Evolutionary conservation across 2,888 invertebrate genomes (phyloP).

Genomic region (Marasmarcha lunaedactyla): DNA sequence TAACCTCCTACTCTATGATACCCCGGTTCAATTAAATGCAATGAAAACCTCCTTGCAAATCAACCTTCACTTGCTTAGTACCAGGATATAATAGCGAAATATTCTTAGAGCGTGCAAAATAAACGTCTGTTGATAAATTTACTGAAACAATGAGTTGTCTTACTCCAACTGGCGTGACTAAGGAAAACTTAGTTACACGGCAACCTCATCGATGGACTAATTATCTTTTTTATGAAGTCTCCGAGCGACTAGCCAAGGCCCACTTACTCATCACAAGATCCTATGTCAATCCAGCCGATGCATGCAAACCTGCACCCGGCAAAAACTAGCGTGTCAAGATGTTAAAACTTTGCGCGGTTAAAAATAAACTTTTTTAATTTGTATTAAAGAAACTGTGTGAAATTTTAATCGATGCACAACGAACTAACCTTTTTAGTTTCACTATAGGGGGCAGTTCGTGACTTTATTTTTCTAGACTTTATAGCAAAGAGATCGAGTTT

Average conservation of each 20-base stretch:
- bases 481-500: constrained; percentile 40
- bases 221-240: constrained; percentile 55
- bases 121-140: constrained; percentile 46
- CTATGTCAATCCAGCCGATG: constrained; percentile 48
- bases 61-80: not conserved
- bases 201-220: constrained; percentile 50
- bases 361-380: constrained; percentile 29
- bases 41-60: not conserved
- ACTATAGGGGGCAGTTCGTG: not conserved
- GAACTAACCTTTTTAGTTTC: constrained; percentile 39
- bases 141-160: constrained; percentile 56
- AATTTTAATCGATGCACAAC: constrained; percentile 30
- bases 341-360: constrained; percentile 29
- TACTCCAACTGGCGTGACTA: constrained; percentile 49
- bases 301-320: constrained; percentile 47
- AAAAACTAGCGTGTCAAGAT: constrained; percentile 48
- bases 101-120: constrained; percentile 19
- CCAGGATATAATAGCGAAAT: constrained; percentile 25
- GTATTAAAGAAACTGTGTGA: constrained; percentile 17
- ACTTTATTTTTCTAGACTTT: not conserved
- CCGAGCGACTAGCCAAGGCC: constrained; percentile 56
- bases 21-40: constrained; percentile 27
- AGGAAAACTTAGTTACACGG: constrained; percentile 48
- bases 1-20: constrained; percentile 28
- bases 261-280: constrained; percentile 60